Conservation (phyloP, 2,113 vertebrate genomes). For the Mesocricetus auratus region DNA sequence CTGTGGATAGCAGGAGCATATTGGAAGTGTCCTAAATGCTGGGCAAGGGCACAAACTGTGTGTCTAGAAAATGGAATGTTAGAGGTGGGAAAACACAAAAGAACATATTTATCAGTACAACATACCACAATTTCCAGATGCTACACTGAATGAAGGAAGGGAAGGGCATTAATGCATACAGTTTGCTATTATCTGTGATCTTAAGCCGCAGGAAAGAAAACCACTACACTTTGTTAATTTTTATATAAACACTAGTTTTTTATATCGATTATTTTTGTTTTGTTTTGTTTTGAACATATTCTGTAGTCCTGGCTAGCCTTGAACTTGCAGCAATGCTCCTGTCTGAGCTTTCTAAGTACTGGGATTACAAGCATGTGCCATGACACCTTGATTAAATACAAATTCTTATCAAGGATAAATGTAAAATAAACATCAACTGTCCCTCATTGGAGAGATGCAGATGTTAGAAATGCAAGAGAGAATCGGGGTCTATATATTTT, state of each 20-base stretch:
- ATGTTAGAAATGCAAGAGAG: neutral
- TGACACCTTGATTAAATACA: neutral
- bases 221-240: neutral
- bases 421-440: neutral
- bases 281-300: neutral
- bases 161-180: neutral
- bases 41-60: neutral
- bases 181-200: neutral
- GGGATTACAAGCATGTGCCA: neutral
- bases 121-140: neutral
- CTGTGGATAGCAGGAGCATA: neutral
- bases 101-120: neutral
- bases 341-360: neutral
- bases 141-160: neutral
- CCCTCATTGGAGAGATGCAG: neutral
- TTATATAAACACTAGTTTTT: neutral
- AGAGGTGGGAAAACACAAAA: neutral
- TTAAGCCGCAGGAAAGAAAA: neutral
- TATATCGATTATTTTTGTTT: neutral
- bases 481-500: neutral
- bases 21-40: neutral
- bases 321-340: neutral
- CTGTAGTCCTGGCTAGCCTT: neutral
- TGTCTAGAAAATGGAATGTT: slow-evolving; percentile 10
- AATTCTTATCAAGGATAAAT: neutral